Conservation (phyloP, 1,140 invertebrate species). For the Galendromus occidentalis region DNA sequence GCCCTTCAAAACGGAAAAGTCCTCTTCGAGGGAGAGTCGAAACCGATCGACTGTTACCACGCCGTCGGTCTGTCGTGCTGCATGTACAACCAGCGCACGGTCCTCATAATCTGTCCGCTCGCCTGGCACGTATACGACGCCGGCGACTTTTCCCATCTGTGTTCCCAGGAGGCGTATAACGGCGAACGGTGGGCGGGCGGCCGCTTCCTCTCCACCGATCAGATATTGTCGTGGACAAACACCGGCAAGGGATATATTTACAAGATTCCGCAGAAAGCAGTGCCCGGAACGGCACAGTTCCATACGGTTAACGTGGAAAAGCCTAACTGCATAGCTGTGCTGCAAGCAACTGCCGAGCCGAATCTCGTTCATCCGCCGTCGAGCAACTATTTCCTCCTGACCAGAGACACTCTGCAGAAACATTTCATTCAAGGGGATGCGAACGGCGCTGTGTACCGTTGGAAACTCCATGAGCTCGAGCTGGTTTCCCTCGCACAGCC, state of each 20-base stretch:
- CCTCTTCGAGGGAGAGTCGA: conserved; percentile 90
- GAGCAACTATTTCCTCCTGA: conserved; percentile 19
- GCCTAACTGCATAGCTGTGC: conserved; percentile 1
- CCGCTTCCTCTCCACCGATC: conserved; percentile 70
- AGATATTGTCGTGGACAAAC: conserved; percentile 77
- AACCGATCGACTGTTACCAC: conserved; percentile 81
- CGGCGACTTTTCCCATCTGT: conserved; percentile 79
- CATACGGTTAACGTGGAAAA: conserved; percentile 11
- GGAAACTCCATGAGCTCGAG: conserved; percentile 2
- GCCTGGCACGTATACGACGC: conserved; percentile 91
- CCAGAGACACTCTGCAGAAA: conserved; percentile 27
- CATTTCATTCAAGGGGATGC: conserved; percentile 1
- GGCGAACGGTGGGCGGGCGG: conserved; percentile 84
- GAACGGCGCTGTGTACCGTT: conserved; percentile 1
- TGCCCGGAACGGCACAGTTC: conserved; percentile 18
- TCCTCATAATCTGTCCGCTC: conserved; percentile 83
- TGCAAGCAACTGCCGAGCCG: conserved; percentile 22
- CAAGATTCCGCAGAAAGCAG: conserved; percentile 82
- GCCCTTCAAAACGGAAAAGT: neutral
- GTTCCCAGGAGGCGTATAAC: conserved; percentile 52
- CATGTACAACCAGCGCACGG: conserved; percentile 80
- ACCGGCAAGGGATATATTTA: conserved; percentile 84
- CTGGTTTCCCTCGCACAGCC: neutral
- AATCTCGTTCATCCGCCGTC: conserved; percentile 15
- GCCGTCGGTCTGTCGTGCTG: conserved; percentile 83